These are phyloP conservation scores for Eumeta japonica DNA, from an alignment of 1,140 invertebrate genomes.

Conservation along the genomic window DNA sequence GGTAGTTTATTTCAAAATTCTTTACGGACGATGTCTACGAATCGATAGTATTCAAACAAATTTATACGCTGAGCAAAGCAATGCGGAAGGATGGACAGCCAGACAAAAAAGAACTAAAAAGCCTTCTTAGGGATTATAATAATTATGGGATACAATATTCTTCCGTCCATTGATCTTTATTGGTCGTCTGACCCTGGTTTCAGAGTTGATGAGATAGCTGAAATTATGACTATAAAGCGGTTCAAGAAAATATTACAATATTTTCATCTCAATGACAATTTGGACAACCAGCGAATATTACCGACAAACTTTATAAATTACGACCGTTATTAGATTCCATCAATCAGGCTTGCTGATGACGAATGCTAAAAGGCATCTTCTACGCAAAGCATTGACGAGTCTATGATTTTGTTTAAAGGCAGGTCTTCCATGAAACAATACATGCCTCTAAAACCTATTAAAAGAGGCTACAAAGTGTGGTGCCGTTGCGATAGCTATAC, in stretches of 20 bases:
- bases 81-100: constrained; percentile 14
- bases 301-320: constrained; percentile 43
- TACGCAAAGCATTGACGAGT: constrained; percentile 28
- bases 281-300: constrained; percentile 20
- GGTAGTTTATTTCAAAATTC: constrained; percentile 3
- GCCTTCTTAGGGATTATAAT: constrained; percentile 22
- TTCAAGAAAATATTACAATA: constrained; percentile 33
- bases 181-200: constrained; percentile 34
- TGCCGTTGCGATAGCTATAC: constrained; percentile 9
- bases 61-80: constrained; percentile 19
- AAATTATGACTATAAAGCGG: constrained; percentile 35
- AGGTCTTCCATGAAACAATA: constrained; percentile 29
- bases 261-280: constrained; percentile 37
- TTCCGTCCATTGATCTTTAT: constrained; percentile 21
- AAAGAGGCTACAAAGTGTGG: too few relatives aligned
- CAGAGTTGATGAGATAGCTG: constrained; percentile 27
- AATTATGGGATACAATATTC: constrained; percentile 17
- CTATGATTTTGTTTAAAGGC: constrained; percentile 39
- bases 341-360: constrained; percentile 17
- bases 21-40: not conserved
- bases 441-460: constrained; percentile 34
- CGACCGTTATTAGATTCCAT: constrained; percentile 24
- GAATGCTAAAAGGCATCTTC: constrained; percentile 19
- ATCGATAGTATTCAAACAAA: constrained; percentile 17
- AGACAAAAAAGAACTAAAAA: constrained; percentile 19